Base-by-base conservation (phyloP, 2,888 invertebrate species). In the Mythimna impura region DNA sequence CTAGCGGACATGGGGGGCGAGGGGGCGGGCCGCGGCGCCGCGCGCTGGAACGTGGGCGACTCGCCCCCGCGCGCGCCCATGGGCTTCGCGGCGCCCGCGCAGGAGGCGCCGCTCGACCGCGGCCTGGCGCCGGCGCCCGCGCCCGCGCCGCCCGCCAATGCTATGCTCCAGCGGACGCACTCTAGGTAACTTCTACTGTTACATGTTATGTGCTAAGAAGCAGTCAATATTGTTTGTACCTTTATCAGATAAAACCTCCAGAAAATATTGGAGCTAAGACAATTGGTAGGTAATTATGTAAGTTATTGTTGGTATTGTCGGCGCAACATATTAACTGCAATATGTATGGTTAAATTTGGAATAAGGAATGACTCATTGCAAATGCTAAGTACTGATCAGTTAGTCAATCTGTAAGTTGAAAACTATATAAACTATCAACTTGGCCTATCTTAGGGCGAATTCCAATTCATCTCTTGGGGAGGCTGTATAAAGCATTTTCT, bases 81-180 rank as follows among this genome's bases (percentile, higher is more conserved):
- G 96, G 94, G 96, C 95, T 94, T 93, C 96, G 93, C 96, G 96
- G 94, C 95, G 94, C 94, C 96, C 93, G 96, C 96, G 92, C 95
- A 95, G 83, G 97, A 96, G 91, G 97, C 96, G 95, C 96, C 96
- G 91, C 96, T 97, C 92, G 97, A 97, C 89, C 95, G 97, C 83
- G 93, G 91, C 84, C 88, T 91, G 85, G 92, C 92, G 91, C 93
- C 94, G 73, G 73, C 73, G 73, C 94, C 93, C 82, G 93, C 96
- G 95, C 95, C 96, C 92, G 94, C 95, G 93, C 95, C 94, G 89
- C 89, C 86, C 78, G 77, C 78, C 82, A 83, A 88, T 84, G 92
- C 90, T 73, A 97, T 96, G 91, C 95, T 97, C 90, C 97, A 97
- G 96, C 97, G 97, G 95, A 97, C 97, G 95, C 97, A 98, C 96